Percentiles rank a stretch among this genome's conserved stretches.
Evolutionary conservation across 2,797 vertebrate genomes (phyloP).

Genomic region (Hafferia zeledoni): DNA sequence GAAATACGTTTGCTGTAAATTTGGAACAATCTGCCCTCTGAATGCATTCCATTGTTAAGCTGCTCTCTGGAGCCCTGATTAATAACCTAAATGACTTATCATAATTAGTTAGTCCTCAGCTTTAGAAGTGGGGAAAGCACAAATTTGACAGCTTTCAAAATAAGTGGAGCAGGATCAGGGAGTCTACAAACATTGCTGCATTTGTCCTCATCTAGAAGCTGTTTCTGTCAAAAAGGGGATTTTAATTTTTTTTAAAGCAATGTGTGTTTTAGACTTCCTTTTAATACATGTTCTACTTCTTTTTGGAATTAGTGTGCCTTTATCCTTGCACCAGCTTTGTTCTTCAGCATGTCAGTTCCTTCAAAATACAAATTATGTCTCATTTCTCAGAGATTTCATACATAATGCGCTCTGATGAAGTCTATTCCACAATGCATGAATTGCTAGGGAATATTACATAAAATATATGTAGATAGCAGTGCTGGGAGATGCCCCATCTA

Average conservation of each 20-base stretch:
- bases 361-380: not conserved
- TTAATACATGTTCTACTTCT: not conserved
- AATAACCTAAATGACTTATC: not conserved
- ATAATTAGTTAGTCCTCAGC: not conserved
- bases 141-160: not conserved
- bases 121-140: not conserved
- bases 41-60: not conserved
- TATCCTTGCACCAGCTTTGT: not conserved
- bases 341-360: not conserved
- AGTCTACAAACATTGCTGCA: not conserved
- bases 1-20: not conserved
- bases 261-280: not conserved
- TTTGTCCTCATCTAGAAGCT: not conserved
- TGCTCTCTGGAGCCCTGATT: conserved; percentile 5
- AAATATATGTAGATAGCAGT: not conserved
- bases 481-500: not conserved
- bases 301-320: not conserved
- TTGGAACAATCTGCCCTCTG: not conserved
- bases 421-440: not conserved
- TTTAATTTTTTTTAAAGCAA: not conserved
- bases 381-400: not conserved
- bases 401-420: not conserved
- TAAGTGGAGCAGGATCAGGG: not conserved
- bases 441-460: not conserved
- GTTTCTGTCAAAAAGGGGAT: not conserved